These are phyloP conservation scores for Grus americana DNA, from an alignment of 2,113 vertebrate genomes.

Conservation along the genomic window DNA sequence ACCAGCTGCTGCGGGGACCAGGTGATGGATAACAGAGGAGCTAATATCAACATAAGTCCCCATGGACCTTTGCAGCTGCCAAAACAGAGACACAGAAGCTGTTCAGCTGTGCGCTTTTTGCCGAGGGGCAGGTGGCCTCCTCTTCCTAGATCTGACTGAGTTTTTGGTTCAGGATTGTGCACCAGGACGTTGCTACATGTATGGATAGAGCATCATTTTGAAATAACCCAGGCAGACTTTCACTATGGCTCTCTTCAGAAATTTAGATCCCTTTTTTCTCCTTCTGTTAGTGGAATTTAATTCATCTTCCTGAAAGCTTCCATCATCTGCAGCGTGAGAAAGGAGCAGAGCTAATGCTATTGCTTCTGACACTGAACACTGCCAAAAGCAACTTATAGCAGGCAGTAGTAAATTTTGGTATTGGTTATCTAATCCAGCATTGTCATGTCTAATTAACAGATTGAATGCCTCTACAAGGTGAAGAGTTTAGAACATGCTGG, in stretches of 20 bases:
- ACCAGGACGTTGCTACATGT: neutral
- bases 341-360: slow-evolving; percentile 44
- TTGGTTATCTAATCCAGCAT: slow-evolving; percentile 42
- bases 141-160: neutral
- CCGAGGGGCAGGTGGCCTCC: neutral
- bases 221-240: neutral
- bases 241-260: slow-evolving; percentile 2
- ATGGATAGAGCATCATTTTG: neutral
- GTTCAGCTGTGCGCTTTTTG: neutral
- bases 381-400: slow-evolving; percentile 50
- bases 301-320: slow-evolving; percentile 69
- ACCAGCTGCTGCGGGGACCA: neutral
- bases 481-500: slow-evolving; percentile 40
- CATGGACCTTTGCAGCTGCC: neutral
- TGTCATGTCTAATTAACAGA: slow-evolving; percentile 58
- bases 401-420: slow-evolving; percentile 57
- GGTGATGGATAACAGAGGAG: neutral
- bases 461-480: slow-evolving; percentile 17
- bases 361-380: slow-evolving; percentile 48
- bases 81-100: neutral
- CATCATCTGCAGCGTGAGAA: slow-evolving; percentile 13
- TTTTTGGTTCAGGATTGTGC: neutral
- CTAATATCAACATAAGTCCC: neutral
- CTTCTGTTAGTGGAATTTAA: slow-evolving; percentile 52
- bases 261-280: slow-evolving; percentile 26